Conservation (phyloP, 2,797 vertebrate genomes). For the Platalea minor region DNA sequence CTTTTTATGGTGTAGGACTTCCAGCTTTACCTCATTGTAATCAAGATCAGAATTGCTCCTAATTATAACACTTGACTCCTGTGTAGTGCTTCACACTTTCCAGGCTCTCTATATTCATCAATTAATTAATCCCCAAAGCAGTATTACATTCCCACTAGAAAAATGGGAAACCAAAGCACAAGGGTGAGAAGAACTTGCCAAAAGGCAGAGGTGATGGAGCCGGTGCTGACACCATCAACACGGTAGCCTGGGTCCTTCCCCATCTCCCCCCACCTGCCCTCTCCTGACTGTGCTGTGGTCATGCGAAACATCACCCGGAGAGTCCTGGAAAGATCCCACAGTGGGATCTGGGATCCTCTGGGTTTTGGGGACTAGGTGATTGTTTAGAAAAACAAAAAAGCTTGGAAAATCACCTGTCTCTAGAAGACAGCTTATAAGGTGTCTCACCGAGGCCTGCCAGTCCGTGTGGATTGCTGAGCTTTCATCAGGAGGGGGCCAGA, state of each 20-base stretch:
- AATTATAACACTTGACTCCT: conserved; percentile 57
- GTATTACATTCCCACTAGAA: not conserved
- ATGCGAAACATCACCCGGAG: rapidly evolving
- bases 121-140: conserved; percentile 42
- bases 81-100: conserved; percentile 49
- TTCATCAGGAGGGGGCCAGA: not conserved
- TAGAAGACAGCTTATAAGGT: not conserved
- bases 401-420: not conserved
- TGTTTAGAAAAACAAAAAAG: not conserved
- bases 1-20: conserved; percentile 30
- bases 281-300: not conserved
- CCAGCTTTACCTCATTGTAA: conserved; percentile 61
- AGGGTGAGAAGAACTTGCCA: not conserved
- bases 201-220: not conserved
- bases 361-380: not conserved
- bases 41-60: conserved; percentile 61
- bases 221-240: not conserved
- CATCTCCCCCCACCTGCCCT: not conserved
- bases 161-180: not conserved
- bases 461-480: not conserved
- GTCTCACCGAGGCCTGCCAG: not conserved
- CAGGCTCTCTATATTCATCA: conserved; percentile 35
- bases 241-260: not conserved
- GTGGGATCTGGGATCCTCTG: not conserved
- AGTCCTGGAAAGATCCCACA: not conserved